These are phyloP conservation scores for Chamaetylas fuelleborni DNA, from an alignment of 2,113 vertebrate genomes.

Conservation along the genomic window DNA sequence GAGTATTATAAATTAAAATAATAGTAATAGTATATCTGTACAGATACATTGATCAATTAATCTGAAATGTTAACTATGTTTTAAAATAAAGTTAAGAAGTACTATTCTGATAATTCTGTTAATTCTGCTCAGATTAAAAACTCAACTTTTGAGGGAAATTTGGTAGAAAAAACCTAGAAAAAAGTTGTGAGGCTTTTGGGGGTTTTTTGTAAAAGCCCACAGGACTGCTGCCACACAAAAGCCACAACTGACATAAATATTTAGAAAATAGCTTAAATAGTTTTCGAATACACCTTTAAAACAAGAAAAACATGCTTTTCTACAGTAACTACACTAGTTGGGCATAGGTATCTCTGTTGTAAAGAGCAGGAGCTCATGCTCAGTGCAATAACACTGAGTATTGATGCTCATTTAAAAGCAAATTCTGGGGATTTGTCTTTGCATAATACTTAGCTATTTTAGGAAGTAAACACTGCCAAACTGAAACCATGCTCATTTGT, in stretches of 20 bases:
- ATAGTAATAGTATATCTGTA: background rate
- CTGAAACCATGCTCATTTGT: background rate
- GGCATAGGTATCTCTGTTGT: background rate
- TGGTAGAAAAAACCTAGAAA: background rate
- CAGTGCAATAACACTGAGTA: background rate
- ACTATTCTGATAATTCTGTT: background rate
- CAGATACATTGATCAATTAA: background rate
- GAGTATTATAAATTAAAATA: background rate
- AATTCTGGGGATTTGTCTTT: background rate
- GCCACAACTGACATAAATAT: slow-evolving; percentile 1
- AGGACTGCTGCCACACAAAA: slow-evolving; percentile 33
- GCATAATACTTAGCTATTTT: background rate
- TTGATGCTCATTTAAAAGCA: background rate
- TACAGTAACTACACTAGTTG: background rate
- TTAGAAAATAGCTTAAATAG: slow-evolving; percentile 6
- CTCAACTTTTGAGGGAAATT: background rate
- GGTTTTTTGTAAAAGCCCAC: background rate
- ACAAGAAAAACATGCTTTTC: background rate
- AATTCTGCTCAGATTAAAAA: background rate
- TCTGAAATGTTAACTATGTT: background rate
- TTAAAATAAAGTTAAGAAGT: background rate
- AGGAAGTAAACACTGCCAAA: background rate
- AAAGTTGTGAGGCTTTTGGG: background rate
- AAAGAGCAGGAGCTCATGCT: background rate
- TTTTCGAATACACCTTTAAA: background rate